These are phyloP conservation scores for Coremacera marginata DNA, from an alignment of 2,888 invertebrate species.

Conservation along the genomic window DNA sequence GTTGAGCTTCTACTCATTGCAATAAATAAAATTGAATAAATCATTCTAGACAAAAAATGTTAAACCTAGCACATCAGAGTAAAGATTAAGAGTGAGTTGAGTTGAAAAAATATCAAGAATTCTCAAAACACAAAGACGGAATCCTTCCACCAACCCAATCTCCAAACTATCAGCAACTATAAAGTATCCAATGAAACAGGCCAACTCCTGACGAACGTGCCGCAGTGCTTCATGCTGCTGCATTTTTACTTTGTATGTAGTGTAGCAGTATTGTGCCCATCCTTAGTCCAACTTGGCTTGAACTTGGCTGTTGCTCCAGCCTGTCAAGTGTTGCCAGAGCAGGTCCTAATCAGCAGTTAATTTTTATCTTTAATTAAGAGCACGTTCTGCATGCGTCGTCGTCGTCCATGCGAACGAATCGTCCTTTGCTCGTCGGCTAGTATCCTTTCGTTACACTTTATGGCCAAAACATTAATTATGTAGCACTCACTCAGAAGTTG, in stretches of 20 bases:
- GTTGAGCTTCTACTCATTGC: constrained; percentile 33
- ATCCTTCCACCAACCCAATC: constrained; percentile 38
- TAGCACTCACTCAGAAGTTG: neutral
- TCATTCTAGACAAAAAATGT: constrained; percentile 55
- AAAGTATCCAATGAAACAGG: constrained; percentile 12
- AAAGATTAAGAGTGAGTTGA: neutral
- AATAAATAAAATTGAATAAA: constrained; percentile 60
- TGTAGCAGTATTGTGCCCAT: neutral
- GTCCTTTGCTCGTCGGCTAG: neutral
- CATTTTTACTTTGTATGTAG: neutral
- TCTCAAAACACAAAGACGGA: neutral
- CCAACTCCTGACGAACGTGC: constrained; percentile 25
- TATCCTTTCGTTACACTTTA: constrained; percentile 31
- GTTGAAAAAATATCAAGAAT: constrained; percentile 44
- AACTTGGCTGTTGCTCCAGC: constrained; percentile 24
- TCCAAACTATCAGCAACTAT: constrained; percentile 51
- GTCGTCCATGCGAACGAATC: constrained; percentile 49
- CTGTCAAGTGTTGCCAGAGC: constrained; percentile 64
- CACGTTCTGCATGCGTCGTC: constrained; percentile 58
- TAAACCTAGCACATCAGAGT: neutral
- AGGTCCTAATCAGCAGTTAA: constrained; percentile 66
- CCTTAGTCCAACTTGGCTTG: neutral
- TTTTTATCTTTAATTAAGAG: constrained; percentile 68
- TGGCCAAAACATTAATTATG: constrained; percentile 32
- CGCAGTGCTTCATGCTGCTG: neutral